A percentile compares a stretch with the other conserved stretches of the same genome.
Conservation (phyloP, 2,797 vertebrate genomes). For the Sebastes matsubarae region DNA sequence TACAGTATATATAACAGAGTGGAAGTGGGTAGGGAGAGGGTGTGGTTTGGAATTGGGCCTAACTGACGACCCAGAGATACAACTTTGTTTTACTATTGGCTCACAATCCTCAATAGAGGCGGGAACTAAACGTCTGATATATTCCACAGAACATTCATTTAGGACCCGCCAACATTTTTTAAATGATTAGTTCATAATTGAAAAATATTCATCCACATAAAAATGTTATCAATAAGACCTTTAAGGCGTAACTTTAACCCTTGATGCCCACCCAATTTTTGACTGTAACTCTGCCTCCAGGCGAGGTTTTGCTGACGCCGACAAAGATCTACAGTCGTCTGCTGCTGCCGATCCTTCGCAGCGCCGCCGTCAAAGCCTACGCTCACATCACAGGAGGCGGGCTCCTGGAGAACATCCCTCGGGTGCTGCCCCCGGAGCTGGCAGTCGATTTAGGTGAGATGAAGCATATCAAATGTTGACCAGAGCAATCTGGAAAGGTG, state of each 20-base stretch:
- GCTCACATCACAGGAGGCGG: conserved; percentile 98
- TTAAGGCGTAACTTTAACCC: not conserved
- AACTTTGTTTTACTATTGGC: no score
- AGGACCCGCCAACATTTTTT: no score
- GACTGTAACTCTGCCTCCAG: conserved; percentile 66
- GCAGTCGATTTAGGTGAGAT: conserved; percentile 83
- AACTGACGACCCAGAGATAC: no score
- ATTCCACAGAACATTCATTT: no score
- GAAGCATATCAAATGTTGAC: not conserved
- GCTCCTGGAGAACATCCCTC: conserved; percentile 94
- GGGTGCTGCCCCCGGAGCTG: conserved; percentile 87
- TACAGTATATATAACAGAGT: no score
- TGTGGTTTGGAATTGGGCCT: no score
- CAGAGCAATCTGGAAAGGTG: not conserved
- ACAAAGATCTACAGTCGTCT: conserved; percentile 93
- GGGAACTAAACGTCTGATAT: no score
- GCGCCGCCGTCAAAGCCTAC: conserved; percentile 89
- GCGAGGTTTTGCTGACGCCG: conserved; percentile 90
- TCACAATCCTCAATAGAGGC: no score
- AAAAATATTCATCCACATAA: no score
- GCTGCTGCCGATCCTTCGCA: conserved; percentile 88
- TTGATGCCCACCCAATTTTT: not conserved
- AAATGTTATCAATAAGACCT: no score
- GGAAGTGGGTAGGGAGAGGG: no score
- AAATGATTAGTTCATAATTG: no score